Conservation (phyloP, 2,797 vertebrate species). For the Pterois miles region DNA sequence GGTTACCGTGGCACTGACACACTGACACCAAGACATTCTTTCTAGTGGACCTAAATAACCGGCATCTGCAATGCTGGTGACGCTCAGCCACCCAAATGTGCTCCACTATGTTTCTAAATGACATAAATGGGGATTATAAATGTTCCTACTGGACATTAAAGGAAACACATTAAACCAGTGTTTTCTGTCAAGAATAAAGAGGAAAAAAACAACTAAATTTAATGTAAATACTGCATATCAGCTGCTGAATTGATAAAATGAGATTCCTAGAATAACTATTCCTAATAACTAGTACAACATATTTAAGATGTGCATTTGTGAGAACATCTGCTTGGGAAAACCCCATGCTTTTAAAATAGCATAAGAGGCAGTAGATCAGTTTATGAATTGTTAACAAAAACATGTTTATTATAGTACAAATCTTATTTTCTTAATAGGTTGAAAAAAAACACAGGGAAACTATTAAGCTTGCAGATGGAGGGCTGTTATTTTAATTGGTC, state of each 20-base stretch:
- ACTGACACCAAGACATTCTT: constrained; percentile 18
- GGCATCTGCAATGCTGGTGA: neutral
- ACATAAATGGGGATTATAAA: neutral
- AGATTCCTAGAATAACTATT: neutral
- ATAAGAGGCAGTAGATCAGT: neutral
- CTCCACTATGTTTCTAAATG: neutral
- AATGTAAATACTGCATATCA: neutral
- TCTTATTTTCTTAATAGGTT: constrained; percentile 28
- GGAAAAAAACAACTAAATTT: neutral
- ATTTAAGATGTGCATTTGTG: too few relatives aligned
- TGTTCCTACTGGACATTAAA: neutral
- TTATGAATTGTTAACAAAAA: constrained; percentile 6
- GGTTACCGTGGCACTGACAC: constrained; percentile 2
- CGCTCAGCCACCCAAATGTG: neutral
- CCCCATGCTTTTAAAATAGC: neutral
- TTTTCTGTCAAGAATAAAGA: neutral
- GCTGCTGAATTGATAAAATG: neutral
- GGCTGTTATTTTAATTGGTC: neutral
- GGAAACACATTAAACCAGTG: neutral
- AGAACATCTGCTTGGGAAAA: neutral
- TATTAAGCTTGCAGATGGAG: neutral
- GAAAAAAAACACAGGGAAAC: constrained; percentile 13
- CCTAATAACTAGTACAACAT: neutral
- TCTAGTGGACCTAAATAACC: constrained; percentile 37
- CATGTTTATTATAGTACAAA: constrained; percentile 18